Evolutionary conservation across 1,140 invertebrate genomes (phyloP).

Genomic region (Sinella curviseta): DNA sequence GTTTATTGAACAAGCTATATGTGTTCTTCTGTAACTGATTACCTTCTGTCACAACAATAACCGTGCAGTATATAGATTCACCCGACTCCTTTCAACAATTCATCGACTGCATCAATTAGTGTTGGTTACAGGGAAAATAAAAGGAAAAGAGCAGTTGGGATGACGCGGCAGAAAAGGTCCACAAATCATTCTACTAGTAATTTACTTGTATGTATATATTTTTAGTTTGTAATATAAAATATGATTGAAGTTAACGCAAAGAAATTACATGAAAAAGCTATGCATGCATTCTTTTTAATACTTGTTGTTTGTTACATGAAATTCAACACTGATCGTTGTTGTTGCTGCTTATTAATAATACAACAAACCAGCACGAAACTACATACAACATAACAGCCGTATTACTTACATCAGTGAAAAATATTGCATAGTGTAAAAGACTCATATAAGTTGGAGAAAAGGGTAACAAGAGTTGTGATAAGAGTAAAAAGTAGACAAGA

Average conservation of each 20-base stretch:
- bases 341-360: too few species aligned
- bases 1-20: background rate
- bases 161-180: conserved; percentile 23
- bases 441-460: background rate
- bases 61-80: background rate
- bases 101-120: conserved; percentile 32
- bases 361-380: too few species aligned
- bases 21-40: background rate
- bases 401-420: too few species aligned
- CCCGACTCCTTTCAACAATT: background rate
- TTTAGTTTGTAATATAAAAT: too few species aligned
- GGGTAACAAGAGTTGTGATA: background rate
- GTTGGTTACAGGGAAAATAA: conserved; percentile 28
- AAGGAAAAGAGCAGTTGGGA: conserved; percentile 25
- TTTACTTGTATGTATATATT: background rate
- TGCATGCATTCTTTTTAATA: background rate
- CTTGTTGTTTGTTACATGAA: background rate
- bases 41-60: background rate
- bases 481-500: conserved; percentile 7
- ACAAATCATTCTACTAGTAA: background rate
- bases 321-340: background rate
- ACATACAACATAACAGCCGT: too few species aligned
- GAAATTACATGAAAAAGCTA: too few species aligned
- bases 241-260: too few species aligned
- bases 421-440: background rate